Percentiles rank a stretch among this genome's conserved stretches.
Evolutionary conservation across 2,797 vertebrate species (phyloP).

Genomic region (Trematomus bernacchii): DNA sequence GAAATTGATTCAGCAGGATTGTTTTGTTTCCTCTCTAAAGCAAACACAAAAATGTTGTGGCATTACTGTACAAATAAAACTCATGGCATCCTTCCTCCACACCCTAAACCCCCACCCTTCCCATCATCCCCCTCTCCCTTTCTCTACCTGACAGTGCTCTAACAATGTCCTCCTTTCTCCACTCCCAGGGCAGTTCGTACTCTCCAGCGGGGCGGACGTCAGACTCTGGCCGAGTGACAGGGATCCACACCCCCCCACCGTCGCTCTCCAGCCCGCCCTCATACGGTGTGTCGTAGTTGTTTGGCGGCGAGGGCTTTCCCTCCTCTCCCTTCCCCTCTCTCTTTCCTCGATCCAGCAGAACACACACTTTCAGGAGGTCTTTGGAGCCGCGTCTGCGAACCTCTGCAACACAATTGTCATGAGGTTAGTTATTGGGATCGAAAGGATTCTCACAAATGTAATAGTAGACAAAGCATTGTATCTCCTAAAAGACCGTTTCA

Average conservation of each 20-base stretch:
- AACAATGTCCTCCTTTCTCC: constrained; percentile 97
- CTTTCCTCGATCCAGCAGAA: constrained; percentile 88
- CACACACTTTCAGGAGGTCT: constrained; percentile 93
- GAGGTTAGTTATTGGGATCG: constrained; percentile 4
- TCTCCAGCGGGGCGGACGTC: constrained; percentile 91
- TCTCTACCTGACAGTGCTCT: constrained; percentile 91
- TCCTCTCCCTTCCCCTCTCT: constrained; percentile 75
- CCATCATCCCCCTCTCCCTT: constrained; percentile 46
- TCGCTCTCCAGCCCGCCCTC: constrained; percentile 85
- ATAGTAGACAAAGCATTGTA: background rate
- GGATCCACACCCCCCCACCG: constrained; percentile 80
- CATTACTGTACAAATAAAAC: constrained; percentile 64
- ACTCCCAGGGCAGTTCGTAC: constrained; percentile 97
- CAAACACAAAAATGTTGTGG: constrained; percentile 66
- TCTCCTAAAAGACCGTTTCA: background rate
- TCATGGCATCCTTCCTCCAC: constrained; percentile 69
- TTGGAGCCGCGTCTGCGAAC: constrained; percentile 94
- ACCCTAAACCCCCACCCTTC: constrained; percentile 55
- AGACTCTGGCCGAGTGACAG: constrained; percentile 89
- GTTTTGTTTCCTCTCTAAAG: constrained; percentile 65
- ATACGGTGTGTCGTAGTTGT: constrained; percentile 94
- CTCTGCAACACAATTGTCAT: constrained; percentile 79
- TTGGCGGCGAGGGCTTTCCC: constrained; percentile 75
- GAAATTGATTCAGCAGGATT: constrained; percentile 56
- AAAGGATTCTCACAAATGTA: background rate